Base-by-base conservation (phyloP, 1,140 invertebrate species). In the Nasonia vitripennis region DNA sequence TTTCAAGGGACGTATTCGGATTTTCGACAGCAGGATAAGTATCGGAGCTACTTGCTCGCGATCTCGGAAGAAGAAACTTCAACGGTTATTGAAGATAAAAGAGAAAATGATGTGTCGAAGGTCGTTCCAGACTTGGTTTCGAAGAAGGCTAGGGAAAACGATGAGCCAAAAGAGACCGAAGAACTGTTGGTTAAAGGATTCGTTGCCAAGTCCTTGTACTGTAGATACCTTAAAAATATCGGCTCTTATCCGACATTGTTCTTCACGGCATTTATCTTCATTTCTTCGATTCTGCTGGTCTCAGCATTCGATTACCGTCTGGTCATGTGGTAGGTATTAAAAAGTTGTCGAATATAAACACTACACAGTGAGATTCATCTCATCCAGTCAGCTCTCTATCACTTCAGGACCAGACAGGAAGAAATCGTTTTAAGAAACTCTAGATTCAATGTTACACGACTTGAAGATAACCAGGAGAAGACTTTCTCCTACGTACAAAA, bases 301-400 rank as follows among this genome's bases (percentile, higher is more conserved):
- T 95, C 93, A 55, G 92, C 93, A 55, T 93, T 92, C 70, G 95
- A 96, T 90, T 95, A 94, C 89, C 96, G 94, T 94, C 92, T 95
- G 2, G 92, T 94, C 14, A 91, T 92, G 84, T 96, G 90, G 90
- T 89, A 78, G 80, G 37, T 41, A 27, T 27, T 27, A 27, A 27
- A 27, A 27, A 27, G 1, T 27, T 27, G 1, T 27, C 27, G 27
- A 27, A 27, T 27, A 27, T 27, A 27, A 27, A 27, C 27, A 27
- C 27, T 27, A 27, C 27, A 27, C 27, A 27, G 27, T 27, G 27
- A 27, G 27, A 27, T 27, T 27, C 71, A 45, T 27, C 70, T 62
- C 37, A 68, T 70, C n/a, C 2, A 70, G 23, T 27, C 11, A 51
- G 11, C 27, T 27, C 20, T 70, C 45, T 86, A 86, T 93, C 12